phyloP scores from a whole-genome alignment of 2,888 invertebrate species.

The Lypha dubia region DNA sequence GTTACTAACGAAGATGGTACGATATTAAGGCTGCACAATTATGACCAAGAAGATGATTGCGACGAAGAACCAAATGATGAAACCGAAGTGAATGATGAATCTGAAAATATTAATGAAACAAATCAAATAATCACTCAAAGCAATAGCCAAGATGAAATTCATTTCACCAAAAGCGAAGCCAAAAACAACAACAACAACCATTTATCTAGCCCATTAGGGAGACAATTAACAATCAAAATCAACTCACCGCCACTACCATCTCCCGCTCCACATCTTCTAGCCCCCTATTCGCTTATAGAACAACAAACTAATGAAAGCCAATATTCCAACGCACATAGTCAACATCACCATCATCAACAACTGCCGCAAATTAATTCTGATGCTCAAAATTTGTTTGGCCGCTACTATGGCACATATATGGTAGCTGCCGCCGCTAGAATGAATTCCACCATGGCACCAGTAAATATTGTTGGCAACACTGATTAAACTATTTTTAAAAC shows the following conservation, averaged over 20 bases:
- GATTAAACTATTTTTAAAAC: slow-evolving; percentile 34
- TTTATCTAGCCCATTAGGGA: neutral
- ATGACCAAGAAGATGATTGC: slow-evolving; percentile 21
- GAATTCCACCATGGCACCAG: slow-evolving; percentile 49
- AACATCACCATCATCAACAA: slow-evolving; percentile 42
- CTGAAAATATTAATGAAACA: slow-evolving; percentile 1
- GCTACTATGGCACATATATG: slow-evolving; percentile 82
- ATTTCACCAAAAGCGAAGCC: neutral
- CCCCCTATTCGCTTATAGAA: neutral
- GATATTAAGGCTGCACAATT: slow-evolving; percentile 2
- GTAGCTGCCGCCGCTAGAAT: slow-evolving; percentile 77
- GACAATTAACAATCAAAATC: neutral
- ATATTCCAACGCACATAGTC: slow-evolving; percentile 13
- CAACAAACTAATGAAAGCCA: slow-evolving; percentile 32
- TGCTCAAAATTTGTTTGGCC: slow-evolving; percentile 80
- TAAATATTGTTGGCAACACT: slow-evolving; percentile 37
- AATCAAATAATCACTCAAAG: neutral
- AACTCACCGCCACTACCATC: neutral
- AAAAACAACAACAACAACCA: neutral
- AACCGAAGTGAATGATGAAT: neutral
- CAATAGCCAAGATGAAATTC: slow-evolving; percentile 20
- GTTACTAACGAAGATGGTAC: slow-evolving; percentile 14
- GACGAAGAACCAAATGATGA: slow-evolving; percentile 46
- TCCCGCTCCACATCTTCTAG: neutral
- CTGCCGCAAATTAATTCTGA: slow-evolving; percentile 73